Evolutionary conservation across 2,797 vertebrate genomes (phyloP).

Genomic region (Pipistrellus kuhlii): DNA sequence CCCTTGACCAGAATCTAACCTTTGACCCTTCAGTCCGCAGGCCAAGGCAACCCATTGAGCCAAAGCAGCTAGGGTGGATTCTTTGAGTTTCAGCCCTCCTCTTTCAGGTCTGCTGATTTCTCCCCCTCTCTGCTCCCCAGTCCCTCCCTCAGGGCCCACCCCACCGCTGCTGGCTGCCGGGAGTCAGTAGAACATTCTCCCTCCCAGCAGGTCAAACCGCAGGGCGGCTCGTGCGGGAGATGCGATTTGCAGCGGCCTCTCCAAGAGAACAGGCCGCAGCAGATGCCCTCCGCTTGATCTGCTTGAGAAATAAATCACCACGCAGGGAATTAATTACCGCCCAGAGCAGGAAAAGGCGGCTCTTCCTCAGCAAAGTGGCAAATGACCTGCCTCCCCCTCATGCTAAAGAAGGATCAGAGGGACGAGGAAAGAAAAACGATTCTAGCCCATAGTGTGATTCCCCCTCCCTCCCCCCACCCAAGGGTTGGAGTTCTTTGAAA

Average conservation of each 20-base stretch:
- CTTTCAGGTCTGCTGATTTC: background rate
- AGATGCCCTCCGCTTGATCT: constrained; percentile 63
- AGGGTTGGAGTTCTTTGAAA: constrained; percentile 35
- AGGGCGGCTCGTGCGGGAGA: background rate
- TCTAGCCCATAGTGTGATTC: constrained; percentile 33
- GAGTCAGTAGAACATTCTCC: background rate
- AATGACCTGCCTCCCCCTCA: constrained; percentile 65
- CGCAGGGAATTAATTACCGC: constrained; percentile 73
- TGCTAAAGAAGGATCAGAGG: constrained; percentile 53
- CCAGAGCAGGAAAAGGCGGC: constrained; percentile 74
- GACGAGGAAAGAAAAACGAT: constrained; percentile 50
- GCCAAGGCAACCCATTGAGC: too few species aligned
- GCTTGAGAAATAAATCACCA: constrained; percentile 68
- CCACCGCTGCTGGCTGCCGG: rapidly evolving
- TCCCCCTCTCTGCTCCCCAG: background rate
- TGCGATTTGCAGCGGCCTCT: constrained; percentile 62
- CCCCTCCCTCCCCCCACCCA: constrained; percentile 10
- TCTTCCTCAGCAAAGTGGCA: constrained; percentile 69
- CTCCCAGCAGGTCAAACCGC: background rate
- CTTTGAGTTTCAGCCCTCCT: background rate
- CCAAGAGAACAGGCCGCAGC: constrained; percentile 16
- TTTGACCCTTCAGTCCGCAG: too few species aligned
- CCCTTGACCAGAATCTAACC: too few species aligned
- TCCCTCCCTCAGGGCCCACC: background rate
- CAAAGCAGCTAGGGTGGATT: too few species aligned